Base-by-base conservation (phyloP, 2,113 vertebrate species). In the Triplophysa tibetana region DNA sequence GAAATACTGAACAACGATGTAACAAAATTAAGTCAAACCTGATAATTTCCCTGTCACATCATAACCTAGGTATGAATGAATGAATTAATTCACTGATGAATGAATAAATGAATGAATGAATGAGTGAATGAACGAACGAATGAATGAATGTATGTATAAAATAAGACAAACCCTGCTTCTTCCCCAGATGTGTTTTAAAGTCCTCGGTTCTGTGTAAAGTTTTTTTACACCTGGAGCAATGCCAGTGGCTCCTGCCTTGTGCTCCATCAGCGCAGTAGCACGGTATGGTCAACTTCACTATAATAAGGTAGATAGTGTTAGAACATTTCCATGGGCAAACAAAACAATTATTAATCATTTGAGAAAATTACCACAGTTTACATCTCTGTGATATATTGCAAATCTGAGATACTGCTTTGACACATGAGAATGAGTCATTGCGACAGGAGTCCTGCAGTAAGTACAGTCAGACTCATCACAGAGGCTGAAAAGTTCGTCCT, bases 221-320 rank as follows among this genome's bases (percentile, higher is more conserved):
- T 16, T 17, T 54, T 54, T 5, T 16, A 17, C 50, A 54, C 50
- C 17, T 54, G 5, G 50, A 17, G 24, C 63, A 65, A 38, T 65
- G 63, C 63, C 63, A 65, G 63, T 38, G 63, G 13, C 63, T 65
- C 63, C 63, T 29, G 13, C 29, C 16, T 33, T 33, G 24, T 16
- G 13, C 21, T 33, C 63, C 63, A 65, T 65, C 29, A 65, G 63
- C 17, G 17, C 63, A 65, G 63, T 29, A 65, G 63, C 63, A 65
- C 13, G 63, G 63, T 29, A 65, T 65, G 7, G 14, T 24, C 10
- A 65, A 65, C 29, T 65, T 65, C 24, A 65, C 63, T 65, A 26
- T 65, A 65, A 65, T 16, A 54, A 54, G 5, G 16, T 14, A 54
- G 3, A 16, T 1, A 19, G 50, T 54, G 3, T 16, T 12, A 54